Conservation (phyloP, 2,888 invertebrate species). For the Amiota mariae region DNA sequence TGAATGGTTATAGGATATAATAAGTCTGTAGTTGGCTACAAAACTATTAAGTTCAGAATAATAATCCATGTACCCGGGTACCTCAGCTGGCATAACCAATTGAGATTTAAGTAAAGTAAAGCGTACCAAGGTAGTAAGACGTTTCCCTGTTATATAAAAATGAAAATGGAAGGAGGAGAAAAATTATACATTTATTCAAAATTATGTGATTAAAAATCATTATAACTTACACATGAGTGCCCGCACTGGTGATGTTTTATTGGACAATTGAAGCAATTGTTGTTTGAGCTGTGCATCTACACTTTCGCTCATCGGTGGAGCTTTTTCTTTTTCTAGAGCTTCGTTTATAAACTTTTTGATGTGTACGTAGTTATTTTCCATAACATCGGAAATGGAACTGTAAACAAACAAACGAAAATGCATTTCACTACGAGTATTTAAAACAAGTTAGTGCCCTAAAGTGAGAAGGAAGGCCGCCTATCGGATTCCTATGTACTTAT, state of each 20-base stretch:
- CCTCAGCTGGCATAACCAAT: conserved; percentile 59
- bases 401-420: conserved; percentile 33
- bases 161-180: not conserved
- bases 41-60: conserved; percentile 69
- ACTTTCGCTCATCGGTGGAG: conserved; percentile 54
- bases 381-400: conserved; percentile 62
- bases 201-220: not conserved
- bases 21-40: conserved; percentile 67
- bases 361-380: conserved; percentile 70
- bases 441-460: no score
- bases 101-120: conserved; percentile 61
- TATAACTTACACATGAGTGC: conserved; percentile 67
- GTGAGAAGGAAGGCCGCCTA: no score
- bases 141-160: conserved; percentile 62
- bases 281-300: conserved; percentile 62
- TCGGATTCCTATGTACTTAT: no score
- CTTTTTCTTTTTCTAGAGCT: conserved; percentile 60
- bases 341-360: conserved; percentile 67
- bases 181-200: not conserved
- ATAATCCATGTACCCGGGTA: conserved; percentile 71
- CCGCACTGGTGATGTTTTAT: conserved; percentile 67
- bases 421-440: no score
- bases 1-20: conserved; percentile 72
- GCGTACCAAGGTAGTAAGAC: conserved; percentile 68
- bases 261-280: conserved; percentile 67